Evolutionary conservation across 2,888 invertebrate species (phyloP).

Genomic region (Tridacna gigas): DNA sequence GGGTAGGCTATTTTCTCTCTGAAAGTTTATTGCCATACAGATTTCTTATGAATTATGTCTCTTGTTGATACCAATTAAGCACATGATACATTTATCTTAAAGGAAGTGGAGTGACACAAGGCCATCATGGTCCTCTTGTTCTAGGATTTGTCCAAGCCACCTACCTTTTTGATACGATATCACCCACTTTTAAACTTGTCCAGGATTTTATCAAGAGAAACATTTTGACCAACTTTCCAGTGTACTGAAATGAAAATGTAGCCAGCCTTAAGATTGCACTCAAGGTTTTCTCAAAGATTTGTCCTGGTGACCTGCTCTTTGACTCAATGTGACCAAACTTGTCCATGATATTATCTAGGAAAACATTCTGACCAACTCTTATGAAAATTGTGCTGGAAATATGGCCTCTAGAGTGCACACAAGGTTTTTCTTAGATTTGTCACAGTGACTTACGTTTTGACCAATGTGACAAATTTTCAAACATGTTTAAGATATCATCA

Average conservation of each 20-base stretch:
- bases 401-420: not conserved
- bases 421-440: not conserved
- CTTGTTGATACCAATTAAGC: no score
- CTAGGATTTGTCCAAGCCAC: not conserved
- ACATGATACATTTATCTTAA: no score
- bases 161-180: not conserved
- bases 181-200: not conserved
- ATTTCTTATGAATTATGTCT: no score
- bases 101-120: no score
- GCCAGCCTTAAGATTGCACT: not conserved
- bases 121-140: no score
- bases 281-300: not conserved
- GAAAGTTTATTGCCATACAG: no score
- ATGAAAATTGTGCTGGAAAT: not conserved
- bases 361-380: not conserved
- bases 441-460: not conserved
- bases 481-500: not conserved
- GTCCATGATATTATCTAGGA: not conserved
- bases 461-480: not conserved
- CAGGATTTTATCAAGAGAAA: not conserved
- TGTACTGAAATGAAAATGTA: not conserved
- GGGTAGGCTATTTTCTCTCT: no score
- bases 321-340: not conserved
- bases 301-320: not conserved
- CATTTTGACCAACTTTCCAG: not conserved